Evolutionary conservation across 2,113 vertebrate species (phyloP), one percentile per base, ranked within the genome.

Genomic region (Butorides virescens): DNA sequence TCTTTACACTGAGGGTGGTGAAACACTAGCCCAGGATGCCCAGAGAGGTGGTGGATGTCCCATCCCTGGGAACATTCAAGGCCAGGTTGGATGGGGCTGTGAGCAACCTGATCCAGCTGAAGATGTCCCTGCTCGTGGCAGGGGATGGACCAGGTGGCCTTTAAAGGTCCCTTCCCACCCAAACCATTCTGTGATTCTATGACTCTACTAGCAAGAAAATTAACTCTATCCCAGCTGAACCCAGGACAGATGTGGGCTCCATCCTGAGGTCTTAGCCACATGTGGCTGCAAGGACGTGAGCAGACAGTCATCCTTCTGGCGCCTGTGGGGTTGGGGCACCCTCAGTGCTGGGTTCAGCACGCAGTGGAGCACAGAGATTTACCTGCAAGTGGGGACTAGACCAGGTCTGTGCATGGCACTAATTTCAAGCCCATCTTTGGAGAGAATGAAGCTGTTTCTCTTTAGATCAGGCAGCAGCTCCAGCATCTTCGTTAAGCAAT

Each of bases 241-340:
- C 27, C 52, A 18, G 52, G 52, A 53, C 27, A 56, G 32, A 21
- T 3, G 15, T 27, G 11, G 52, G 61, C 56, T 75, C 27, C n/a
- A 10, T 37, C 32, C 63, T 44, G 70, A 49, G 20, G 32, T 42
- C 62, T 53, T 36, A 13, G 25, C 27, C 71, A 30, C 52, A 12
- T 0, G 2, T 2, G 5, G 42, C 49, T 65, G 55, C 37, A 52
- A 47, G 44, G 25, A 47, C n/a, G 25, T 0, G 9, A 67, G 67
- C 6, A 10, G 66, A 63, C 0, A 1, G 23, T 7, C 59, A 8
- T 18, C 34, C 34, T 36, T 49, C n/a, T 7, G 11, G 32, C 10
- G 2, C 1, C 2, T 16, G 26, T 52, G 39, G 61, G 25, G 17
- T 39, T n/a, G 37, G 61, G 34, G n/a, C 26, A 42, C 29, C 81